phyloP scores from a whole-genome alignment of 2,888 invertebrate species.

The Macrophya annulata region DNA sequence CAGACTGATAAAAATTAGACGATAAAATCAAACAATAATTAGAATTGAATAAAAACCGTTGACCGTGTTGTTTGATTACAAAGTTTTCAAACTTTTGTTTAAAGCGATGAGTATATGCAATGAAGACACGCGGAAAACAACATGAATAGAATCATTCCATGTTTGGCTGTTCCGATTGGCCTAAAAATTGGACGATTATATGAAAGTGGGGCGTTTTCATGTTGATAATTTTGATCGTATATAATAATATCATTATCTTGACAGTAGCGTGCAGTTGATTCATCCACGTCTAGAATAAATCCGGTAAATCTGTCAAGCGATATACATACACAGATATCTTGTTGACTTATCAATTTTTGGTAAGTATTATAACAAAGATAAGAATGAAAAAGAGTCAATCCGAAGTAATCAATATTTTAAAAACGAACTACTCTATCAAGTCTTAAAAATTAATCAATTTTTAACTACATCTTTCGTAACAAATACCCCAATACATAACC shows the following conservation, averaged over 20 bases:
- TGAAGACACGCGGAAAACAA: neutral
- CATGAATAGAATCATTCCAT: neutral
- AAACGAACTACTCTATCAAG: neutral
- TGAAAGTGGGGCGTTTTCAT: constrained; percentile 8
- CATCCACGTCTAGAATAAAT: neutral
- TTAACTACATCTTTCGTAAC: neutral
- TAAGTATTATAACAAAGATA: neutral
- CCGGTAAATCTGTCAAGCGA: neutral
- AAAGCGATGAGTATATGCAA: neutral
- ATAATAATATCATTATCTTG: neutral
- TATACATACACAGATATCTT: neutral
- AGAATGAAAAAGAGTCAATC: neutral
- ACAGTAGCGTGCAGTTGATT: neutral
- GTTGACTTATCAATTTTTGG: neutral
- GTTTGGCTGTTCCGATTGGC: neutral
- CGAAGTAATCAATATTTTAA: neutral
- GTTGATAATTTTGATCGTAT: neutral
- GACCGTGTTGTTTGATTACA: neutral
- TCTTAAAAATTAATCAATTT: neutral
- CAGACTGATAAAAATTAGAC: neutral
- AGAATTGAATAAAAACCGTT: neutral
- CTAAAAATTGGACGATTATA: neutral
- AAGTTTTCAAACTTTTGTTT: constrained; percentile 17
- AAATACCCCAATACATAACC: neutral
- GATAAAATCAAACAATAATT: neutral